A percentile compares a stretch with the other conserved stretches of the same genome.
These are phyloP conservation scores for Drosophila nr. perissopoda DNA, from an alignment of 2,888 invertebrate genomes.

Conservation along the genomic window DNA sequence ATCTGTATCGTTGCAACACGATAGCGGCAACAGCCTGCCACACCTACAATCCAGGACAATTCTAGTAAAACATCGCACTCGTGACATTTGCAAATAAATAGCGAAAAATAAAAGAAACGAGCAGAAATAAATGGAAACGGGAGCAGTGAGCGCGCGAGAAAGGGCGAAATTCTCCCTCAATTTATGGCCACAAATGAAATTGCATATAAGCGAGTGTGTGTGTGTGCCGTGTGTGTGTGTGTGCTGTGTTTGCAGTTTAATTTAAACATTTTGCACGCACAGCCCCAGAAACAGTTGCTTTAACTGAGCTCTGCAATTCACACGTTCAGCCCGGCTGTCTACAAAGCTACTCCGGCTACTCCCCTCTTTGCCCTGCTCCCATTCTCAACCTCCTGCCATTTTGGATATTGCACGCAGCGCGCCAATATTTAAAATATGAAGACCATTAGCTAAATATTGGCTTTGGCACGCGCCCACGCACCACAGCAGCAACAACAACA, in stretches of 20 bases:
- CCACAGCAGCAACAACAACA: constrained; percentile 28
- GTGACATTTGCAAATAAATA: constrained; percentile 77
- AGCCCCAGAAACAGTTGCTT: constrained; percentile 41
- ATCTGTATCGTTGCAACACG: constrained; percentile 50
- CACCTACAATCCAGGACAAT: constrained; percentile 12
- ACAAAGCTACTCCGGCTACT: constrained; percentile 11
- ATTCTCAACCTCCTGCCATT: not conserved
- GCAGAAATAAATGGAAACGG: constrained; percentile 51
- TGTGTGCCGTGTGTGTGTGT: constrained; percentile 5
- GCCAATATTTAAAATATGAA: constrained; percentile 80
- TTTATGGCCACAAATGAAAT: constrained; percentile 76
- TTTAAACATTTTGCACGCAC: constrained; percentile 69
- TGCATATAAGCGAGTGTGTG: constrained; percentile 50
- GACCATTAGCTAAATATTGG: constrained; percentile 80
- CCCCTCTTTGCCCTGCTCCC: not conserved
- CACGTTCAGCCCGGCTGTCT: constrained; percentile 31
- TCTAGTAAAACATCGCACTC: constrained; percentile 47
- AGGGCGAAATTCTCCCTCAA: constrained; percentile 40
- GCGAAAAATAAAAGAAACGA: constrained; percentile 40
- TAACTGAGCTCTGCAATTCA: constrained; percentile 39
- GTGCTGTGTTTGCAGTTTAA: constrained; percentile 56
- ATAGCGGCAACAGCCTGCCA: constrained; percentile 1
- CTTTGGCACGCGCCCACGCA: constrained; percentile 76
- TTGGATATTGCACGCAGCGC: constrained; percentile 37
- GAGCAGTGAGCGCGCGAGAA: constrained; percentile 22